A percentile compares a stretch with the other conserved stretches of the same genome.
Evolutionary conservation across 2,797 vertebrate species (phyloP).

Genomic region (Coendou prehensilis): DNA sequence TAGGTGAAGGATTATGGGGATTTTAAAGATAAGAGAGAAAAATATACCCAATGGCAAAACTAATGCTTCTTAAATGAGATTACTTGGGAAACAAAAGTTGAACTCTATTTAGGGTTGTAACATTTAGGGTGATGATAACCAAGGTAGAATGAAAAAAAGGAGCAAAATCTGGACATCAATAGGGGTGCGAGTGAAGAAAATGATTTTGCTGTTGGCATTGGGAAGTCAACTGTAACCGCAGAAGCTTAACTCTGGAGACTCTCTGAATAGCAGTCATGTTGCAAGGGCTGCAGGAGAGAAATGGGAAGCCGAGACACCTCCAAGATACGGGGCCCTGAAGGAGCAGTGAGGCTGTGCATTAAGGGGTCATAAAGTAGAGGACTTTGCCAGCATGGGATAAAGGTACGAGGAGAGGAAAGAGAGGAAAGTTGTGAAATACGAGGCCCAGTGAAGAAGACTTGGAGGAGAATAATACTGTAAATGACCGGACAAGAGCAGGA

Average conservation of each 20-base stretch:
- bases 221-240: neutral
- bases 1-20: neutral
- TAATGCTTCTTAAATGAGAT: neutral
- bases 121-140: neutral
- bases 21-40: neutral
- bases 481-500: neutral
- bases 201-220: neutral
- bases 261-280: neutral
- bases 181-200: neutral
- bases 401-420: neutral
- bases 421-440: too few relatives aligned
- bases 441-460: neutral
- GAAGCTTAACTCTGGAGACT: neutral
- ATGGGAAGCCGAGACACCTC: neutral
- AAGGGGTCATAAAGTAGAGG: too few relatives aligned
- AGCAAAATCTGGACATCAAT: neutral
- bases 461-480: neutral
- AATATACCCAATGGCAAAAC: neutral
- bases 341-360: neutral
- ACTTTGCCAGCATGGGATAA: neutral
- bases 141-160: neutral
- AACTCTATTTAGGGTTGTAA: neutral
- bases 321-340: neutral
- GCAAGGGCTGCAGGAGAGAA: too few relatives aligned
- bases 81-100: neutral